Percentiles rank a stretch among this genome's conserved stretches.
These are phyloP conservation scores for Megaptera novaeangliae DNA, from an alignment of 2,113 vertebrate genomes.

Conservation along the genomic window DNA sequence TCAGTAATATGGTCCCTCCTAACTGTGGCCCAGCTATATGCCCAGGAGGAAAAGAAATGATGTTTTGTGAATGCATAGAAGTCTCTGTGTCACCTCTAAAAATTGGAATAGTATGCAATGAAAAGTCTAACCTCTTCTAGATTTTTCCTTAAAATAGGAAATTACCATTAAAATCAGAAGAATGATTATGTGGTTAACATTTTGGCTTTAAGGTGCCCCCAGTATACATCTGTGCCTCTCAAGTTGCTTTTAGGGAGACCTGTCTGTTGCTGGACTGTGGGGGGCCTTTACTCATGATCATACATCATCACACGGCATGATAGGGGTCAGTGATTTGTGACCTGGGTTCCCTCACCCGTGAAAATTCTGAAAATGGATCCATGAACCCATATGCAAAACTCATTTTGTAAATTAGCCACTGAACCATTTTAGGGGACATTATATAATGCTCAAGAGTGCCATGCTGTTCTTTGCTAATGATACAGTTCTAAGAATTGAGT, in stretches of 20 bases:
- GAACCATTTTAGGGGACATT: not conserved
- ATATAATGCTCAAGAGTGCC: not conserved
- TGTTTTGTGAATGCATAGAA: slow-evolving; percentile 9
- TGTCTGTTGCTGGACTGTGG: not conserved
- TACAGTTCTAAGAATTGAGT: not conserved
- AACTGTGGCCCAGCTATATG: not conserved
- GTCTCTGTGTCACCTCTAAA: not conserved
- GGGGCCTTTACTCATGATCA: not conserved
- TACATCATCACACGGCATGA: not conserved
- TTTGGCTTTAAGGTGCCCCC: not conserved
- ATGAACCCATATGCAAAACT: not conserved
- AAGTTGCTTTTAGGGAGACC: not conserved
- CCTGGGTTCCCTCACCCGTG: not conserved
- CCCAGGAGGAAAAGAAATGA: not conserved
- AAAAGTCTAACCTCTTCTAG: not conserved
- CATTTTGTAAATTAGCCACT: slow-evolving; percentile 7
- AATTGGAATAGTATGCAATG: not conserved
- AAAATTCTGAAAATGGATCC: not conserved
- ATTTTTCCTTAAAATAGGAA: slow-evolving; percentile 4
- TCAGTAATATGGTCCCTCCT: not conserved
- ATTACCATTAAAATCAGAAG: not conserved
- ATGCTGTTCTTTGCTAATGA: not conserved
- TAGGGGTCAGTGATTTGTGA: not conserved
- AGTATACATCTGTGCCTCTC: not conserved
- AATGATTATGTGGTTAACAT: not conserved